Base-by-base conservation (phyloP, 1,140 invertebrate species). In the Plutomurus gul region DNA sequence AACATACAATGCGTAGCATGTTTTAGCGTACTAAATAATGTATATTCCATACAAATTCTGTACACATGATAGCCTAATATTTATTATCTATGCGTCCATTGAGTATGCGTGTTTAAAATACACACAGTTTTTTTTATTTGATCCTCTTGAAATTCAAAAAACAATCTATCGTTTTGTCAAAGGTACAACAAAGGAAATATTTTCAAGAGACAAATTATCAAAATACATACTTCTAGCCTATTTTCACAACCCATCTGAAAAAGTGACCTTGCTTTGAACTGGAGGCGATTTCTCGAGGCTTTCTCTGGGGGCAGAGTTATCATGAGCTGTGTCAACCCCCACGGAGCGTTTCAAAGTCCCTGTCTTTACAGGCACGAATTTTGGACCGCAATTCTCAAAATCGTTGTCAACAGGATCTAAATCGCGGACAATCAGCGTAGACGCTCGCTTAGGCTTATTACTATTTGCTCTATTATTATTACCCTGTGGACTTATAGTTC, bases 311-410 rank as follows among this genome's bases (percentile, higher is more conserved):
- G 56, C 56, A 30, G 56, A 65, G 13, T 65, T 65, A 20, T 79
- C 78, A 30, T 39, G 47, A 11, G 22, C 40, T 10, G 30, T 51
- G 13, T 76, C 82, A 16, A 83, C 82, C 3, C 76, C 82, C 4
- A 83, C 81, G 0, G 82, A 83, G 7, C 82, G n/a, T 22, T 77
- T 83, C 11, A 83, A 56, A 10, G 82, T 83, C 1, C 80, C 80
- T 18, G 73, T 79, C 47, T 82, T 82, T 1, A 83, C 82, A 37
- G 80, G 80, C 11, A 83, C 75, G 60, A 51, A 76, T 47, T 82
- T 82, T 4, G 78, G 72, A 10, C 56, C 75, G 37, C 20, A 30
- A 39, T 36, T 80, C 22, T 83, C 79, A 4, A 79, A 27, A n/a
- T 80, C 79, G 25, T 76, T 76, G 20, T 80, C 80, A 11, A 75